Conservation (phyloP, 2,113 vertebrate species). For the Papio anubis region DNA sequence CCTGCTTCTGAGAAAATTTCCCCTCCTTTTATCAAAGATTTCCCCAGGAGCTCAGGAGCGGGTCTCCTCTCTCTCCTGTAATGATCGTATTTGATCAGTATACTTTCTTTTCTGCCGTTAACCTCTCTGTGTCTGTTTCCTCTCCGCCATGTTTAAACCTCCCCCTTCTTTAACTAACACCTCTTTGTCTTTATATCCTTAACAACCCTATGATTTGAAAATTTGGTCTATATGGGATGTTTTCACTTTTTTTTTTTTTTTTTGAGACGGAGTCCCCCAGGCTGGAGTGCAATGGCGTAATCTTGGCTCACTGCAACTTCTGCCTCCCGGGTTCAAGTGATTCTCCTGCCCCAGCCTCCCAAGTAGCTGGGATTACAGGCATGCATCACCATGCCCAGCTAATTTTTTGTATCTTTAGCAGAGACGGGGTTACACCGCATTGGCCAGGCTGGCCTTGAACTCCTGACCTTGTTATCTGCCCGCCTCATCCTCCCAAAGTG, state of each 20-base stretch:
- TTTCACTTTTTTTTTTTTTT: not conserved
- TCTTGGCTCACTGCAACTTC: too few species aligned
- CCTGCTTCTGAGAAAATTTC: not conserved
- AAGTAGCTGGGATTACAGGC: too few species aligned
- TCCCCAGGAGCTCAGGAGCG: not conserved
- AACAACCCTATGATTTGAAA: conserved; percentile 16
- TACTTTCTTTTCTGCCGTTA: not conserved
- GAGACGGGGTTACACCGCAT: too few species aligned
- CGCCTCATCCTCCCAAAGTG: too few species aligned
- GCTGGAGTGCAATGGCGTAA: too few species aligned
- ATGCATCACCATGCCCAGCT: too few species aligned
- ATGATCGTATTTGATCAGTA: accelerated
- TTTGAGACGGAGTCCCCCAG: too few species aligned
- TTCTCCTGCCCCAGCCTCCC: too few species aligned
- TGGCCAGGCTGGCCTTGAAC: too few species aligned
- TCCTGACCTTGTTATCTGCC: too few species aligned
- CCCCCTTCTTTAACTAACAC: not conserved
- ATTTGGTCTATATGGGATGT: not conserved
- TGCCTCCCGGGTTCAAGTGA: too few species aligned
- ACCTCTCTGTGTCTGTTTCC: not conserved
- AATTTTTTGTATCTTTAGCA: too few species aligned
- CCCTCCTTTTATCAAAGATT: not conserved
- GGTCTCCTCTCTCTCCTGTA: not conserved
- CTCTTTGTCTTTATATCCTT: not conserved
- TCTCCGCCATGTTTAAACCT: not conserved